Conservation (phyloP, 2,888 invertebrate species). For the Ametastegia equiseti region DNA sequence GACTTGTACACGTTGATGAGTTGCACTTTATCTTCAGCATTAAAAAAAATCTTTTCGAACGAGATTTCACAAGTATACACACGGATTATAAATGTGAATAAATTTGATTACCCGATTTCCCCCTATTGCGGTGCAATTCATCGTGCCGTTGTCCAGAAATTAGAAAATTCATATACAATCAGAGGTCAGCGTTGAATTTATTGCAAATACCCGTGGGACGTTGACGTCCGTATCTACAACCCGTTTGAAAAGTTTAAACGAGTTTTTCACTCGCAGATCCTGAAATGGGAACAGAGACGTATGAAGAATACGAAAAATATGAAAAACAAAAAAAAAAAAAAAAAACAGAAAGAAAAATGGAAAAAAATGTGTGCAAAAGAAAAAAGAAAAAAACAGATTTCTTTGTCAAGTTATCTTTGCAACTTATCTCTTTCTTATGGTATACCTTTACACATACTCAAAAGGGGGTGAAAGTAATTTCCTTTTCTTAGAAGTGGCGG, state of each 20-base stretch:
- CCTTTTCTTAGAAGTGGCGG: not conserved
- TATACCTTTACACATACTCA: not conserved
- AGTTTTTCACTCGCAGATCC: not conserved
- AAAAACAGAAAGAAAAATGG: not conserved
- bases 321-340: not conserved
- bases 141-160: not conserved
- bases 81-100: not conserved
- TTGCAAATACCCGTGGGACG: conserved; percentile 10
- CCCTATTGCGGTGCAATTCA: not conserved
- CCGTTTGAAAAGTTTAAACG: conserved; percentile 11
- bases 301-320: not conserved
- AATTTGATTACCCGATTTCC: not conserved
- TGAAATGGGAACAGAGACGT: not conserved
- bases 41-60: too few relatives aligned
- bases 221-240: not conserved
- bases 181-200: not conserved
- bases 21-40: not conserved
- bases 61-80: too few relatives aligned
- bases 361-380: not conserved
- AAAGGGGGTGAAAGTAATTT: not conserved
- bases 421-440: not conserved
- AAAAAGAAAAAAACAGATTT: not conserved
- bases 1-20: not conserved
- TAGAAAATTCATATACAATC: not conserved
- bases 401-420: not conserved